phyloP scores from a whole-genome alignment of 2,888 invertebrate species.

The Epistrophe grossulariae region DNA sequence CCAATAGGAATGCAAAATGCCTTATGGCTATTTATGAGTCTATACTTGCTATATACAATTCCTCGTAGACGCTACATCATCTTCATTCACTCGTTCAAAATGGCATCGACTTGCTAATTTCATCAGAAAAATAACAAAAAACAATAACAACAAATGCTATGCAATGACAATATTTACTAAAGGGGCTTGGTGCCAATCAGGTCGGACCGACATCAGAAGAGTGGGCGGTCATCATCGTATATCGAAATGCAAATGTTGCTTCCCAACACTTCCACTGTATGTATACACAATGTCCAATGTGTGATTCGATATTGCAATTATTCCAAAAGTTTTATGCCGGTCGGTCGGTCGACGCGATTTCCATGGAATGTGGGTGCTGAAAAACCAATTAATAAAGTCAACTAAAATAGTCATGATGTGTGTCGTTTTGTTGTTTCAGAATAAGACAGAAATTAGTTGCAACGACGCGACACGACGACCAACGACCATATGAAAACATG shows the following conservation, averaged over 20 bases:
- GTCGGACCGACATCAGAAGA: conserved; percentile 1
- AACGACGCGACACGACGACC: no score
- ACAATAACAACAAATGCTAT: conserved; percentile 15
- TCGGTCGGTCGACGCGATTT: background rate
- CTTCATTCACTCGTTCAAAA: conserved; percentile 28
- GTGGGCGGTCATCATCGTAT: conserved; percentile 41
- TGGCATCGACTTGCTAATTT: conserved; percentile 48
- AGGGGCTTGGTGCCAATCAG: conserved; percentile 14
- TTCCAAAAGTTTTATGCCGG: conserved; percentile 49
- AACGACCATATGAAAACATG: background rate
- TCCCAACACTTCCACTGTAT: conserved; percentile 6
- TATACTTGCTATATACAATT: conserved; percentile 38
- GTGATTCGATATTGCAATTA: conserved; percentile 65
- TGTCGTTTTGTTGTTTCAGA: conserved; percentile 13
- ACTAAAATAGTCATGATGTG: conserved; percentile 11
- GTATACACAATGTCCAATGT: conserved; percentile 28
- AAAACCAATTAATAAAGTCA: conserved; percentile 59
- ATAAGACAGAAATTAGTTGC: conserved; percentile 18
- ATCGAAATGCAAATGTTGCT: conserved; percentile 59
- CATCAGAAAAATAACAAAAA: conserved; percentile 32
- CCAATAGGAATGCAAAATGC: conserved; percentile 33
- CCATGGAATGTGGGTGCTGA: conserved; percentile 51
- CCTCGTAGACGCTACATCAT: conserved; percentile 14
- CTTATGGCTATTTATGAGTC: conserved; percentile 18
- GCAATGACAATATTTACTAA: conserved; percentile 48